These are phyloP conservation scores for Axis porcinus DNA, from an alignment of 2,113 vertebrate species.

Conservation along the genomic window DNA sequence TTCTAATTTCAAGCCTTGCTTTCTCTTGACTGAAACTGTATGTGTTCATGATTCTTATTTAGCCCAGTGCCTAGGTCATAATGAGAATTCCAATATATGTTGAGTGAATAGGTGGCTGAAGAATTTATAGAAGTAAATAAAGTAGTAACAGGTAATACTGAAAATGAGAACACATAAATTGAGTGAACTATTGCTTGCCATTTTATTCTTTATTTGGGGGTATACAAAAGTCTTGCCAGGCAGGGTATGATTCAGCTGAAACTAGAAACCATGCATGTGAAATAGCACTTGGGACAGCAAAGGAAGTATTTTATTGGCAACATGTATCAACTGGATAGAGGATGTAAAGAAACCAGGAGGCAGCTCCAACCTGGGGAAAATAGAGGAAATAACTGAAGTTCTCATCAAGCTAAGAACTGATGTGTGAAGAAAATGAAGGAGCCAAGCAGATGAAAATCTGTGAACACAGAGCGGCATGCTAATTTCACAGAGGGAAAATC, in stretches of 20 bases:
- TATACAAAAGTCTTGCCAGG: background rate
- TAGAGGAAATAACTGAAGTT: background rate
- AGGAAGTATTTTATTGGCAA: background rate
- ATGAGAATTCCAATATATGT: background rate
- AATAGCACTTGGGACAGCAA: background rate
- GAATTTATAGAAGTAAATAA: background rate
- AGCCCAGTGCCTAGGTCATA: background rate
- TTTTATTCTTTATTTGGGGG: background rate
- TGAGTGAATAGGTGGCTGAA: background rate
- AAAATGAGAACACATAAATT: background rate
- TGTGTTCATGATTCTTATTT: background rate
- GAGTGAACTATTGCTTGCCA: background rate
- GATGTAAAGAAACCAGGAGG: background rate
- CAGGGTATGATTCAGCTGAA: background rate
- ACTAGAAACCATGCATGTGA: background rate
- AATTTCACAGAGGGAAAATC: background rate
- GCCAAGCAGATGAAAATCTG: accelerated
- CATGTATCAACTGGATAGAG: background rate
- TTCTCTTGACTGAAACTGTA: background rate
- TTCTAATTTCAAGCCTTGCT: background rate
- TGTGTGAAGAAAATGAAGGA: background rate
- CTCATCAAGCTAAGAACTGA: background rate
- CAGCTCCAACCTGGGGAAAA: background rate
- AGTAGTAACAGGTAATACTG: background rate
- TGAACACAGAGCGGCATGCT: no score